Evolutionary conservation across 2,113 vertebrate species (phyloP).

Genomic region (Hippopotamus amphibius): DNA sequence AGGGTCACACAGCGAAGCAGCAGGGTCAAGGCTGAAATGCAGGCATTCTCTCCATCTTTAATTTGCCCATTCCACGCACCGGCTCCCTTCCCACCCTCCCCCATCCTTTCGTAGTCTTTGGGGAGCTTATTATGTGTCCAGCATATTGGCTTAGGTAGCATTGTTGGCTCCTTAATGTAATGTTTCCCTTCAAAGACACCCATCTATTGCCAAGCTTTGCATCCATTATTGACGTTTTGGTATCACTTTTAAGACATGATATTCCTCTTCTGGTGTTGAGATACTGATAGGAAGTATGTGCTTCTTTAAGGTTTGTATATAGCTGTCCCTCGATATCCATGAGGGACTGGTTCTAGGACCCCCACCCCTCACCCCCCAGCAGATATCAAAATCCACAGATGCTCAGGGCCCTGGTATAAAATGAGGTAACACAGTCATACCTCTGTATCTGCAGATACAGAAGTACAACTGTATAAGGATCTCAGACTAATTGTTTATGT

Average conservation of each 20-base stretch:
- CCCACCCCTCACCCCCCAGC: too few species aligned
- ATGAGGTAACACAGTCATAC: too few species aligned
- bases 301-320: constrained; percentile 40
- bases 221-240: not conserved
- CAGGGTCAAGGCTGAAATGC: not conserved
- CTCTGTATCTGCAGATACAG: not conserved
- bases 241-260: not conserved
- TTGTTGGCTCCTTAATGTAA: not conserved
- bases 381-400: too few species aligned
- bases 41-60: not conserved
- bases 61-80: not conserved
- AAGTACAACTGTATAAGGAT: not conserved
- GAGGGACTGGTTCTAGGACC: not conserved
- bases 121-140: not conserved
- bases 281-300: not conserved
- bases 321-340: not conserved
- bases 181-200: not conserved
- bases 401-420: not conserved
- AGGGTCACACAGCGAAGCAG: not conserved
- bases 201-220: not conserved
- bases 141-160: rapidly evolving
- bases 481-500: constrained; percentile 53
- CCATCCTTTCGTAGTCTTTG: not conserved
- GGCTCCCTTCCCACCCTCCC: too few species aligned
- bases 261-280: not conserved